Evolutionary conservation across 1,140 invertebrate species (phyloP).

Genomic region (Daktulosphaira vitifoliae): DNA sequence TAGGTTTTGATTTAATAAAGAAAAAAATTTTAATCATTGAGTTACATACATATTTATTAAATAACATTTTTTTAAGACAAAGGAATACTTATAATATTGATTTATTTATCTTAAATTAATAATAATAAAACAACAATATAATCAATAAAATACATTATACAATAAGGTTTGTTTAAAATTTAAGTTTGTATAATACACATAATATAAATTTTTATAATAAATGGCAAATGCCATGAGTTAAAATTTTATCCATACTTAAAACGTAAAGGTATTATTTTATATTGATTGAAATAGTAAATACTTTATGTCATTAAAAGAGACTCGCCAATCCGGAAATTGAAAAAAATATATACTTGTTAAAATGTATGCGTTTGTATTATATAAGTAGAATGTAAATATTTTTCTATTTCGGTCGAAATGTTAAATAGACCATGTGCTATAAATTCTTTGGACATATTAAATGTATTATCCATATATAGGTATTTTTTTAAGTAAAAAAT

Average conservation of each 20-base stretch:
- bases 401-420: background rate
- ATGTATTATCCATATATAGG: constrained; percentile 9
- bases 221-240: too few relatives aligned
- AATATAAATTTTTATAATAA: background rate
- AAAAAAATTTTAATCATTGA: background rate
- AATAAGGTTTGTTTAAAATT: constrained; percentile 18
- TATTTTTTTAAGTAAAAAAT: constrained; percentile 25
- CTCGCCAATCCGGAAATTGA: too few relatives aligned
- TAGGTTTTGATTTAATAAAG: too few relatives aligned
- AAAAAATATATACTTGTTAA: too few relatives aligned
- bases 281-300: too few relatives aligned
- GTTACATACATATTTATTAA: constrained; percentile 30
- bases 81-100: constrained; percentile 22
- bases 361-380: too few relatives aligned
- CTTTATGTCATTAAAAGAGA: too few relatives aligned
- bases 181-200: constrained; percentile 11
- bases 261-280: too few relatives aligned
- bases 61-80: constrained; percentile 28
- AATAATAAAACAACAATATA: constrained; percentile 32
- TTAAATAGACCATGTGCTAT: background rate
- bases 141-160: constrained; percentile 26
- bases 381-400: too few relatives aligned
- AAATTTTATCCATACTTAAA: too few relatives aligned
- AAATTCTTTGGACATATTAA: background rate
- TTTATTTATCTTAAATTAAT: constrained; percentile 22